Base-by-base conservation (phyloP, 2,888 invertebrate species). In the Ophioninae sp. region DNA sequence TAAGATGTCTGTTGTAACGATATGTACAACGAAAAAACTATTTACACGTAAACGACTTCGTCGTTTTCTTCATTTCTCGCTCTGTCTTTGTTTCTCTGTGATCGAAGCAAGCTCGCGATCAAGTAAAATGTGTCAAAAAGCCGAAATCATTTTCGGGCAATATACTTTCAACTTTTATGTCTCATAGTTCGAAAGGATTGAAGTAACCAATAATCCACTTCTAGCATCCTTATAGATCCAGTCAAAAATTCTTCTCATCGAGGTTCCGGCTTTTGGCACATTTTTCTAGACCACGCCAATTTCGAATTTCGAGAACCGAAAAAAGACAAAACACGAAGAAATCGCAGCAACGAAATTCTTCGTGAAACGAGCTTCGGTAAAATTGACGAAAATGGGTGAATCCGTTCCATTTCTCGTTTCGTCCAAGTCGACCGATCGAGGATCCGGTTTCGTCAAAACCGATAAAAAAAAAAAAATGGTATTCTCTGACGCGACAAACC, bases 1-100 rank as follows among this genome's bases (percentile, higher is more conserved):
- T 69, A 80, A 83, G 76, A 73, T 79, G 39, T 59, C 64, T 10
- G 0, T 86, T 81, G 87, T 81, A 79, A 85, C 79, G 85, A 3
- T 87, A 90, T 89, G 87, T 89, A 89, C 88, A 90, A 51, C 79
- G 87, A 86, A 39, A 86, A 86, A 87, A 85, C 83, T 89, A 89
- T 89, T 84, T 89, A 89, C 89, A 90, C 41, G 85, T 79, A 74
- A 85, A 87, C 86, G 87, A 88, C 79, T 85, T 85, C 87, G 86
- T 77, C 84, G 67, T 83, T 79, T 51, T 72, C 20, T 67, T 3
- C n/a, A 22, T 37, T 9, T 7, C 22, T 13, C 51, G 2, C 51
- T 51, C 51, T 51, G 13, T 51, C 44, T 77, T n/a, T 59, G 22
- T 41, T n/a, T 10, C 41, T 8, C n/a, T 10, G 17, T 41, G 7